Conservation (phyloP, 1,140 invertebrate species). For the Trichonephila clavata region DNA sequence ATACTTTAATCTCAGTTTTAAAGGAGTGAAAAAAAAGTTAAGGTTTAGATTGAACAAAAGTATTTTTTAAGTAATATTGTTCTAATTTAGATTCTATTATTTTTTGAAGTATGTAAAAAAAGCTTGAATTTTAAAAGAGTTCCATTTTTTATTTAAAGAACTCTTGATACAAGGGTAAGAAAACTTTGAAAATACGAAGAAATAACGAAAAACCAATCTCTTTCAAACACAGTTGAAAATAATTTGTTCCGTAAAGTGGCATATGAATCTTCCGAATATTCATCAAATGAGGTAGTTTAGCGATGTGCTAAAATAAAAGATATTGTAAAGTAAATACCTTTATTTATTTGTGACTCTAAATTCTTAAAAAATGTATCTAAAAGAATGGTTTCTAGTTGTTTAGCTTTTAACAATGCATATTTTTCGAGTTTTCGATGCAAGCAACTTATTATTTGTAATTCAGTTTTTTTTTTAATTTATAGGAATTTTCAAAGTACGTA, state of each 20-base stretch:
- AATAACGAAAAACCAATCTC: not conserved
- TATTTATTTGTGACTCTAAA: no score
- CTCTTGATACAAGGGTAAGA: not conserved
- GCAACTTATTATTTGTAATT: no score
- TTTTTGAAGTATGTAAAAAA: not conserved
- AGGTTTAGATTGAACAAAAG: not conserved
- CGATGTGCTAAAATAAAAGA: no score
- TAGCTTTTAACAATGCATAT: no score
- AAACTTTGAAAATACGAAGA: not conserved
- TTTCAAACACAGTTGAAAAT: not conserved
- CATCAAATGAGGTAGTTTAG: no score
- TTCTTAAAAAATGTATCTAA: no score
- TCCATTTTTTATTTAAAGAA: no score
- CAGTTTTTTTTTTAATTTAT: no score
- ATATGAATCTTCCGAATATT: not conserved
- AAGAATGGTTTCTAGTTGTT: no score
- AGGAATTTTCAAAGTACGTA: no score
- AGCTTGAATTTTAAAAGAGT: not conserved
- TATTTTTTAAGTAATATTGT: not conserved
- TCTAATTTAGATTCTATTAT: not conserved
- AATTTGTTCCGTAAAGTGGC: not conserved
- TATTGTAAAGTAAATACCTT: no score
- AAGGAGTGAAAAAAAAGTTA: not conserved
- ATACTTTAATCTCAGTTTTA: not conserved
- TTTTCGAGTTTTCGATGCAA: no score